phyloP scores from a whole-genome alignment of 2,797 vertebrate genomes.

The Microcaecilia unicolor region DNA sequence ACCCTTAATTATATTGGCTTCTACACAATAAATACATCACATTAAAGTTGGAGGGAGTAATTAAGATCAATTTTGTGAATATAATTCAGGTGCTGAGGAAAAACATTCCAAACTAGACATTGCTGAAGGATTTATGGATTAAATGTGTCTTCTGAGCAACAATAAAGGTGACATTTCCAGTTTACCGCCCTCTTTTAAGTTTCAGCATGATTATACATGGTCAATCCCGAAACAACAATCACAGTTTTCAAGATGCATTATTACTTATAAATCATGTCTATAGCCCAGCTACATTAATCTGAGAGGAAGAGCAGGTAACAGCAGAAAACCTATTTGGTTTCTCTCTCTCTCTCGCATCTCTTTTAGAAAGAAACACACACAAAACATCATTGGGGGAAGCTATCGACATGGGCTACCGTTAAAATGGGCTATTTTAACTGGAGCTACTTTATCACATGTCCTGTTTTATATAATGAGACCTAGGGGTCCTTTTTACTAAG shows the following conservation, averaged over 20 bases:
- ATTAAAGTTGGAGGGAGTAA: conserved; percentile 14
- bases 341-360: neutral
- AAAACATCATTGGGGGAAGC: no score
- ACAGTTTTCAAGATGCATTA: conserved; percentile 34
- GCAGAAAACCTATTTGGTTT: neutral
- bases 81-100: neutral
- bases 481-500: no score
- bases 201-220: conserved; percentile 36
- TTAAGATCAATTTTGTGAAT: conserved; percentile 18
- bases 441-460: no score
- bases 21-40: conserved; percentile 8
- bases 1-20: neutral
- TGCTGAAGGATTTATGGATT: conserved; percentile 42
- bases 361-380: neutral
- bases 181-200: conserved; percentile 41
- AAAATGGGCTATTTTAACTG: no score
- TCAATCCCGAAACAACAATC: conserved; percentile 39
- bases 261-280: conserved; percentile 33
- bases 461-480: no score
- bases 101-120: conserved; percentile 3
- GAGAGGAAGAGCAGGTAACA: conserved; percentile 4
- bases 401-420: no score
- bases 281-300: no score
- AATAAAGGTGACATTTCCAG: conserved; percentile 27
- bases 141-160: conserved; percentile 27